Evolutionary conservation across 1,140 invertebrate species (phyloP), one percentile per base, ranked within the genome.

Genomic region (Drosophila varians): DNA sequence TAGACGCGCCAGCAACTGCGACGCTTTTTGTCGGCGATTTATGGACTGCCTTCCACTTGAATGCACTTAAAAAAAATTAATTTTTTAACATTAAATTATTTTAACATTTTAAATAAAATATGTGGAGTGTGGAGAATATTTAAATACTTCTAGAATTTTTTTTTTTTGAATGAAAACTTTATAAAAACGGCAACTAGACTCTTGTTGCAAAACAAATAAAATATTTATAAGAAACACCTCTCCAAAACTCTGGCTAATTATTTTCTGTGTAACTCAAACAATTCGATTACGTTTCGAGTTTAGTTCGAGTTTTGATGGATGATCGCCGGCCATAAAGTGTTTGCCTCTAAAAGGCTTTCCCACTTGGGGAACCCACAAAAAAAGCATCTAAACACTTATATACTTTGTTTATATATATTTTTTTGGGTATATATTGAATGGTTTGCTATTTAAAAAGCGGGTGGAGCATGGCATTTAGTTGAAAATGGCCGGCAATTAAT

Each of bases 21-120:
- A 49, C 57, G 56, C 72, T 48, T 69, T 79, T 74, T 66, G 48
- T 55, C 51, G 12, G 53, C 72, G 73, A 84, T 84, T 84, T 84
- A 84, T 84, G 80, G 66, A 73, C 72, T 86, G 74, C 54, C 28
- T n/a, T 6, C 11, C 23, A 25, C 9, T 31, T 48, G 9, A 31
- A 31, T 56, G 8, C 14, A 8, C 8, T 23, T 2, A 18, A 9
- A 42, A 18, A 42, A 42, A 31, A 31, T n/a, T n/a, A n/a, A n/a
- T n/a, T n/a, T n/a, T n/a, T n/a, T n/a, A n/a, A n/a, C n/a, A n/a
- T n/a, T n/a, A n/a, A n/a, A n/a, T n/a, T n/a, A n/a, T n/a, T n/a
- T n/a, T n/a, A n/a, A n/a, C n/a, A n/a, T n/a, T n/a, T n/a, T n/a
- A n/a, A n/a, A n/a, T n/a, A n/a, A n/a, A n/a, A n/a, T n/a, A n/a